Percentiles rank a stretch among this genome's conserved stretches.
phyloP scores from a whole-genome alignment of 2,797 vertebrate genomes.

The Rhynchonycteris naso region DNA sequence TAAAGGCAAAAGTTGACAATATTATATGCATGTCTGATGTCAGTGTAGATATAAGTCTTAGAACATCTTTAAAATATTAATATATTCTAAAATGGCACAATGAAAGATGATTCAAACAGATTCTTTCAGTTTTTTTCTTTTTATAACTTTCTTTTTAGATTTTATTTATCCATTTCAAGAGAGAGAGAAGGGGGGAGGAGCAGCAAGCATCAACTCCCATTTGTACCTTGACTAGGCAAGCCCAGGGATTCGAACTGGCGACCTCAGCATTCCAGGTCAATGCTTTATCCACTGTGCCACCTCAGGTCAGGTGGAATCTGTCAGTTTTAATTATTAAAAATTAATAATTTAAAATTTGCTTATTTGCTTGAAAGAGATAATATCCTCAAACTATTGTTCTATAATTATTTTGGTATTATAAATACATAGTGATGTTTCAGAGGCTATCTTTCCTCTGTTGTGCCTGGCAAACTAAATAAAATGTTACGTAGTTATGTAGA shows the following conservation, averaged over 20 bases:
- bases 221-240: too few species aligned
- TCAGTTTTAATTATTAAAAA: slow-evolving; percentile 34
- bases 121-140: not conserved
- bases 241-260: too few species aligned
- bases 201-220: too few species aligned
- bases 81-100: not conserved
- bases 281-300: too few species aligned
- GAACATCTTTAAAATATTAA: slow-evolving; percentile 39
- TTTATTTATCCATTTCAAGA: too few species aligned
- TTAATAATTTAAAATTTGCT: not conserved
- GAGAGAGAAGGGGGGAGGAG: too few species aligned
- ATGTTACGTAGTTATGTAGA: slow-evolving; percentile 47
- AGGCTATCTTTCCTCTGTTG: not conserved
- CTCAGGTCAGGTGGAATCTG: not conserved
- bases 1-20: not conserved
- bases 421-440: not conserved
- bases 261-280: too few species aligned
- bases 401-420: slow-evolving; percentile 12
- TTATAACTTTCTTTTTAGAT: too few species aligned
- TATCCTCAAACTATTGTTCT: not conserved
- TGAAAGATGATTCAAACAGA: not conserved
- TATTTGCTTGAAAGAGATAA: slow-evolving; percentile 4
- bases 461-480: not conserved
- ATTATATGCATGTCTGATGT: not conserved
- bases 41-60: not conserved